A percentile compares a stretch with the other conserved stretches of the same genome.
Evolutionary conservation across 2,113 vertebrate genomes (phyloP).

Genomic region (Dicentrarchus labrax): DNA sequence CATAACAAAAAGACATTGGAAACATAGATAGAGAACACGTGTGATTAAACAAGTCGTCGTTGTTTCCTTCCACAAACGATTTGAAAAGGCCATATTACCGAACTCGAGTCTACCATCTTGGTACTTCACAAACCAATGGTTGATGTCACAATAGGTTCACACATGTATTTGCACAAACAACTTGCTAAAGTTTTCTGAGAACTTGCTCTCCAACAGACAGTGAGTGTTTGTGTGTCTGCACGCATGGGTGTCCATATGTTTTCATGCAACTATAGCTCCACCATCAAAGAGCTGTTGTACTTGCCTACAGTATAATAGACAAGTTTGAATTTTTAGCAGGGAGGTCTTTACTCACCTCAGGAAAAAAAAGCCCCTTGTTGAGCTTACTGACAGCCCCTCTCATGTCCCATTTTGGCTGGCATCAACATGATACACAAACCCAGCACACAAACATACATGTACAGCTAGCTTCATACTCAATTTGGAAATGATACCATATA

Average conservation of each 20-base stretch:
- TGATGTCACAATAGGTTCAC: too few species aligned
- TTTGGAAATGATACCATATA: slow-evolving; percentile 35
- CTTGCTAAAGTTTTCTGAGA: slow-evolving; percentile 19
- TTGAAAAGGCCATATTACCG: too few species aligned
- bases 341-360: slow-evolving; percentile 31
- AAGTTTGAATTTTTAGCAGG: slow-evolving; percentile 51
- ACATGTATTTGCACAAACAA: slow-evolving; percentile 9
- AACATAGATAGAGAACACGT: too few species aligned
- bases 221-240: neutral
- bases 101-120: too few species aligned
- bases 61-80: too few species aligned
- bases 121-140: too few species aligned
- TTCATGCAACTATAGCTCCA: slow-evolving; percentile 54
- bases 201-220: slow-evolving; percentile 7
- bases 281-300: slow-evolving; percentile 50
- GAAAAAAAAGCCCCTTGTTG: slow-evolving; percentile 28
- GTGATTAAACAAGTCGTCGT: too few species aligned
- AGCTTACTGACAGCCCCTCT: slow-evolving; percentile 45
- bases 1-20: too few species aligned
- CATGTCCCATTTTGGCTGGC: slow-evolving; percentile 50
- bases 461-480: slow-evolving; percentile 37
- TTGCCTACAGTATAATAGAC: slow-evolving; percentile 29
- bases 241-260: slow-evolving; percentile 48
- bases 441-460: slow-evolving; percentile 5
- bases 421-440: slow-evolving; percentile 25